Evolutionary conservation across 2,113 vertebrate species (phyloP), one percentile per base, ranked within the genome.

Genomic region (Acanthisitta chloris): DNA sequence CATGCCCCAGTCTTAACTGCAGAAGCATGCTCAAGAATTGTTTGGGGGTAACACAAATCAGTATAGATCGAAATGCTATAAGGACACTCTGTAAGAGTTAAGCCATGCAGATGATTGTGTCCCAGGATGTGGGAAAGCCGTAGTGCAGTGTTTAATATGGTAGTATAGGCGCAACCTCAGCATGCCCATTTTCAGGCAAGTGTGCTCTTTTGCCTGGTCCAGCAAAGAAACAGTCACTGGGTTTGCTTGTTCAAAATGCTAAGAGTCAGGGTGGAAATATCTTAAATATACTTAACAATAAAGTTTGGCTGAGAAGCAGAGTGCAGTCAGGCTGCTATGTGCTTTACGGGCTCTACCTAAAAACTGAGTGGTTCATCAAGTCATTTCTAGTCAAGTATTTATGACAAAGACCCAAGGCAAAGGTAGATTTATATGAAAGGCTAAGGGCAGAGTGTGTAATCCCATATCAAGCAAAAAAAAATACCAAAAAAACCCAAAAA

Each of bases 141-240:
- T 5, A 77, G 49, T 2, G 0, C 1, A 0, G 28, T 14, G 36
- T 17, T 74, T 16, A 70, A 48, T 31, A 24, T 0, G 0, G 28
- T 1, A 28, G 12, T 5, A 42, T 10, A 62, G 46, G 23, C 8
- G 2, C 25, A 65, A 83, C 58, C 49, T 88, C 81, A 29, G 10
- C 2, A 1, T 38, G 54, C 36, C 69, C 55, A 28, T 33, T 54
- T 23, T 90, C 18, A 79, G 55, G 36, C 25, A 54, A 90, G 34
- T 0, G 26, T 10, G 6, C 58, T 65, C 33, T 71, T 79, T 69
- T n/a, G 79, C 51, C 42, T 9, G 29, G 26, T 7, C 80, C 79
- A 79, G 66, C 57, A 79, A 80, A 81, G 16, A 78, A 89, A 67
- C 18, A 17, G 46, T 16, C 36, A 51, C 3, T 16, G 8, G 11